Evolutionary conservation across 2,113 vertebrate species (phyloP).

Genomic region (Albula glossodonta): DNA sequence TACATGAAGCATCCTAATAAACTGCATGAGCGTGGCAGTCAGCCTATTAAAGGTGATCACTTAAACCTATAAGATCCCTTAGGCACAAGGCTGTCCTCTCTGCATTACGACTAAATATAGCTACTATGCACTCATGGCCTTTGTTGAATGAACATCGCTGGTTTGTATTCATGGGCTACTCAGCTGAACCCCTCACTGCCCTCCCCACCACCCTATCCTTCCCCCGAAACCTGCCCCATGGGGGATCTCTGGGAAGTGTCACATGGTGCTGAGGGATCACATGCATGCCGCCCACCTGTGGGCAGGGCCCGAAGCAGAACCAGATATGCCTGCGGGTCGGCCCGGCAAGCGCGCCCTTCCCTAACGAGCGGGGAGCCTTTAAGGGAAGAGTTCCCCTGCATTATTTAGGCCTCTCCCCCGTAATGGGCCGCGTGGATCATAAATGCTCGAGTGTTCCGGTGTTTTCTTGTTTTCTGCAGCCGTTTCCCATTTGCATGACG

Average conservation of each 20-base stretch:
- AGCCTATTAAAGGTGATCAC: background rate
- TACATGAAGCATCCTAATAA: background rate
- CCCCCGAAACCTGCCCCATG: constrained; percentile 50
- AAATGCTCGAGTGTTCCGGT: background rate
- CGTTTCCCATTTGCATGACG: background rate
- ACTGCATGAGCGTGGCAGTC: background rate
- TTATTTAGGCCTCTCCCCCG: background rate
- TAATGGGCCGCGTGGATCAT: background rate
- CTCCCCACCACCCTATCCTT: background rate
- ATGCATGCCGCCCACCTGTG: constrained; percentile 81
- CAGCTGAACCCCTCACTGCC: background rate
- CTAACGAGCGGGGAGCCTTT: background rate
- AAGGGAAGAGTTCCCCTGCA: background rate
- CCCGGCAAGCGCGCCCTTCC: constrained; percentile 77
- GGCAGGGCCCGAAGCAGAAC: constrained; percentile 88
- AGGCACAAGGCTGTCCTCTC: background rate
- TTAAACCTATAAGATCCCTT: background rate
- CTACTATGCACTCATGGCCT: background rate
- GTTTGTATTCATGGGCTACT: background rate
- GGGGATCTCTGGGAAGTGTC: constrained; percentile 93
- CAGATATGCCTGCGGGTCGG: constrained; percentile 90
- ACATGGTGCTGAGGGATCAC: constrained; percentile 84
- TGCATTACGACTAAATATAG: background rate
- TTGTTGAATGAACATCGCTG: background rate
- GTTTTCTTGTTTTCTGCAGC: background rate